Evolutionary conservation across 2,888 invertebrate genomes (phyloP).

Genomic region (Anthrax anthrax): DNA sequence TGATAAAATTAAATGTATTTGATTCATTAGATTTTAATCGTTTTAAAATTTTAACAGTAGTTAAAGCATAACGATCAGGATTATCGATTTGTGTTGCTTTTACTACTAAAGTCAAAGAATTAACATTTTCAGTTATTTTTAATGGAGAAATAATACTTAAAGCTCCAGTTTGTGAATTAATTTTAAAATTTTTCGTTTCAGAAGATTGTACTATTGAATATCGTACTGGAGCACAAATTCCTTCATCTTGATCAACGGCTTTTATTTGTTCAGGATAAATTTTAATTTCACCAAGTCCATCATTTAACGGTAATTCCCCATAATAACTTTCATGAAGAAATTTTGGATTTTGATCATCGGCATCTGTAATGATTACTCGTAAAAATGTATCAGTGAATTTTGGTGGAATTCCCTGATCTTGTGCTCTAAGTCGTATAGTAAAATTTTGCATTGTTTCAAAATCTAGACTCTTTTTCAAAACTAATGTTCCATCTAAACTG

Average conservation of each 20-base stretch:
- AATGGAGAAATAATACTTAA: slow-evolving; percentile 28
- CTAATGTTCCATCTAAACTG: slow-evolving; percentile 70
- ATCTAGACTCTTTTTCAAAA: slow-evolving; percentile 65
- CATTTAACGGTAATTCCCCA: slow-evolving; percentile 49
- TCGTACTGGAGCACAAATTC: slow-evolving; percentile 32
- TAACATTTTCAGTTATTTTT: slow-evolving; percentile 39
- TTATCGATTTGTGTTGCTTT: slow-evolving; percentile 76
- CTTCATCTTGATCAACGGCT: slow-evolving; percentile 57
- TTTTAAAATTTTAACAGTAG: slow-evolving; percentile 55
- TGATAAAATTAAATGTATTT: slow-evolving; percentile 42
- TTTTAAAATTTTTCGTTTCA: slow-evolving; percentile 32
- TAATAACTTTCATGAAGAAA: slow-evolving; percentile 63
- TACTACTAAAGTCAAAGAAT: slow-evolving; percentile 65
- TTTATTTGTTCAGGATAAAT: slow-evolving; percentile 58
- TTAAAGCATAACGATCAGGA: slow-evolving; percentile 72
- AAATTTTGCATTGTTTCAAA: slow-evolving; percentile 68
- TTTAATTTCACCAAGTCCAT: slow-evolving; percentile 38
- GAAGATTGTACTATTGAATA: slow-evolving; percentile 32
- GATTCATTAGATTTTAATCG: slow-evolving; percentile 39
- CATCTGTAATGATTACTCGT: slow-evolving; percentile 67
- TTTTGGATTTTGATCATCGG: slow-evolving; percentile 82
- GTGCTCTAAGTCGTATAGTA: slow-evolving; percentile 56
- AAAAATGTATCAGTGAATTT: slow-evolving; percentile 59
- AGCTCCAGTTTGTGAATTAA: slow-evolving; percentile 29
- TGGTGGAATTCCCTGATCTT: slow-evolving; percentile 73